Conservation (phyloP, 2,113 vertebrate species). For the Macrotus californicus region DNA sequence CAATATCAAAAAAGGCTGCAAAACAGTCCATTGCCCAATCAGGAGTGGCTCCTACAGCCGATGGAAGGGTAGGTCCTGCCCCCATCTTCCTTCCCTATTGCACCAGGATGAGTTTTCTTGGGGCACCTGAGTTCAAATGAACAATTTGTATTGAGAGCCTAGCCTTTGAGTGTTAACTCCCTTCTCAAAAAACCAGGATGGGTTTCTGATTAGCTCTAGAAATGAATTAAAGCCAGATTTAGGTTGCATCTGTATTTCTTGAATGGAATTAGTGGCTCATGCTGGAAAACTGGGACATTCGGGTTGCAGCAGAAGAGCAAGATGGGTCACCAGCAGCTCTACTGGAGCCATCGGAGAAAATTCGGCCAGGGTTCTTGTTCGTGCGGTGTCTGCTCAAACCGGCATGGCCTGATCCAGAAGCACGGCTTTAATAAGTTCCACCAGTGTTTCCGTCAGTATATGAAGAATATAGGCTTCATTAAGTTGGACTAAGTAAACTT, state of each 20-base stretch:
- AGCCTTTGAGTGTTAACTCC: background rate
- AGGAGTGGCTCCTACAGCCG: background rate
- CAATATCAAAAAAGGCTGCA: background rate
- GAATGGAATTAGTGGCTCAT: background rate
- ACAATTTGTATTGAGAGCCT: background rate
- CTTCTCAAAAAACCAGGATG: background rate
- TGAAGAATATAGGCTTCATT: no score
- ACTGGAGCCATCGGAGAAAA: no score
- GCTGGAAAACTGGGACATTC: background rate
- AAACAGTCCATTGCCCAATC: background rate
- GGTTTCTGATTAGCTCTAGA: background rate
- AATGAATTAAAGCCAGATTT: background rate
- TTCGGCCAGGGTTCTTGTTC: no score
- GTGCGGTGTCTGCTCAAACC: no score
- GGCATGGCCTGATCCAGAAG: no score
- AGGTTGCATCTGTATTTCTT: background rate
- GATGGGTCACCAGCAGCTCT: no score
- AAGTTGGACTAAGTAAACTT: no score
- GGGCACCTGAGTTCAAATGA: background rate
- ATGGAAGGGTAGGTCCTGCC: background rate
- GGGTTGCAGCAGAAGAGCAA: no score
- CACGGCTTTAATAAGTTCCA: no score
- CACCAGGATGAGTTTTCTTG: background rate
- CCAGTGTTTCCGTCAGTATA: no score
- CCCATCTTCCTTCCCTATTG: background rate